Evolutionary conservation across 64 coral and sea anemone genomes (phyloP), one percentile per base, ranked within the genome.

Genomic region (Anthopleura sola): DNA sequence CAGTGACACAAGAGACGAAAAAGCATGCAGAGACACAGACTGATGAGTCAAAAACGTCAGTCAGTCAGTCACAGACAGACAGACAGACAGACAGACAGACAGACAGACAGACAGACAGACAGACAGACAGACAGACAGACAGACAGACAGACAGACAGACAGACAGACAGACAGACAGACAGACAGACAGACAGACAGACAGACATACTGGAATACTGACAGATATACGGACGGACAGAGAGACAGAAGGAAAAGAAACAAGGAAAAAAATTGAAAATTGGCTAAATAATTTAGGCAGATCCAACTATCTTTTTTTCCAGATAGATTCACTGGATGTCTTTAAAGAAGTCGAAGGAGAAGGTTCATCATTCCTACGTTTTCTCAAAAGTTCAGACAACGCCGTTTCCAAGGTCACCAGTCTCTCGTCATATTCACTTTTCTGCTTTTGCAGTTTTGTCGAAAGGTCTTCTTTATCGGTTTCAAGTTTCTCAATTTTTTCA

Each of bases 321-420:
- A 91, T 83, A 26, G 85, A 91, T 50, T 91, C 89, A 80, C 32
- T 32, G 26, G 82, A 83, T 6, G 82, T 32, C 39, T 83, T 83
- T 17, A 86, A 75, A 44, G 88, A 90, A 60, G 81, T 49, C 47
- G 89, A 85, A 68, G 81, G 78, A 40, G 89, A 85, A 50, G 79
- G 57, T 15, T 83, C 82, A 20, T 83, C 82, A n/a, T 83, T 83
- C 13, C 57, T 23, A 29, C 84, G 83, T 64, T 85, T 82, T 10
- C 85, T 55, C 15, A 94, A 87, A 15, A 98, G 58, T 17, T 86
- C 86, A 39, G 88, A 84, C 37, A 94, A 74, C 12, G 95, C 90
- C 3, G 82, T 87, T 74, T 98, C 95, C 40, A 98, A 76, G 74
- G 93, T 94, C 31, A 82, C 40, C 24, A 98, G 29, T 13, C 95